Percentiles rank a stretch among this genome's conserved stretches.
These are phyloP conservation scores for Augochlora pura DNA, from an alignment of 1,140 invertebrate species.

Conservation along the genomic window DNA sequence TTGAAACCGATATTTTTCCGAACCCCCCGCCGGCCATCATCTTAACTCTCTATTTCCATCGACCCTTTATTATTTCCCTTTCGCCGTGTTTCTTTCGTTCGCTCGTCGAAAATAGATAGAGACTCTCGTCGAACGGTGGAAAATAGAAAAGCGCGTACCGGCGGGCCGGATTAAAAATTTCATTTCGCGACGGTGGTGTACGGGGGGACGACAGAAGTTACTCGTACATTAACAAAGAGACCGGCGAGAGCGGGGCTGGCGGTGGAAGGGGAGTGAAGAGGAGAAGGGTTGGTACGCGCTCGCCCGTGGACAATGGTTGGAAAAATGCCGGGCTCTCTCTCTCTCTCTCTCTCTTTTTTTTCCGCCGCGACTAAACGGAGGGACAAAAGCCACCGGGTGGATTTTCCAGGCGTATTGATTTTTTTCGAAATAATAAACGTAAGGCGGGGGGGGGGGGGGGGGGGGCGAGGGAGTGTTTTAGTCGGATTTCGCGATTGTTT, in stretches of 20 bases:
- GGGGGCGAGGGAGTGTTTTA: no score
- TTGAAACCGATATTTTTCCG: constrained; percentile 37
- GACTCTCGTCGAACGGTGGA: background rate
- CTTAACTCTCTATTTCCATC: background rate
- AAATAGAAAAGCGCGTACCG: background rate
- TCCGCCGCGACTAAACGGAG: no score
- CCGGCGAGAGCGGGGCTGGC: no score
- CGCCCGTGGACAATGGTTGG: no score
- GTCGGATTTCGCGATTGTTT: no score
- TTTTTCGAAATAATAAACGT: no score
- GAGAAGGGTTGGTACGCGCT: no score
- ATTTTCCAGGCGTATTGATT: background rate
- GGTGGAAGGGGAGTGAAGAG: no score
- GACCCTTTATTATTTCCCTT: background rate
- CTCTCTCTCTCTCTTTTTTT: background rate
- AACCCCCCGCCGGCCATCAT: no score
- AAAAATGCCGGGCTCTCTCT: no score
- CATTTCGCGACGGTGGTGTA: constrained; percentile 22
- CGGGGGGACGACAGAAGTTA: background rate
- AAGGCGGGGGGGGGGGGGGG: no score
- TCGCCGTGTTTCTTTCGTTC: background rate
- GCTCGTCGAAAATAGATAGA: no score
- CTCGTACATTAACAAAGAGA: constrained; percentile 7
- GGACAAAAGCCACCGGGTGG: background rate
- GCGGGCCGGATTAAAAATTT: constrained; percentile 22